These are phyloP conservation scores for Ennomos quercinarius DNA, from an alignment of 2,888 invertebrate species.

Conservation along the genomic window DNA sequence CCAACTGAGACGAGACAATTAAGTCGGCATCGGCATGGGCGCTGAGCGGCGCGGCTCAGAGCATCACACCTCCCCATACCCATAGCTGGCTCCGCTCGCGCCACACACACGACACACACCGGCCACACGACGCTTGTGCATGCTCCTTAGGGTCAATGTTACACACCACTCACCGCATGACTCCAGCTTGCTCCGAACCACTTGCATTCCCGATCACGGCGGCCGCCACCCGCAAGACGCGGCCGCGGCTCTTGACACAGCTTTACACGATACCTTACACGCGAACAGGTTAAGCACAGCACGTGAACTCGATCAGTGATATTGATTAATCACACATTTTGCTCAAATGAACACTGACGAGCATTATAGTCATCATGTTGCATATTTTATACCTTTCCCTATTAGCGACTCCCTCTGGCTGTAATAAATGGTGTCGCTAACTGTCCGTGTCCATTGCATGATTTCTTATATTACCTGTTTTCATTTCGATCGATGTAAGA, in stretches of 20 bases:
- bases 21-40: constrained; percentile 36
- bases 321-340: constrained; percentile 63
- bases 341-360: constrained; percentile 73
- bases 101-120: constrained; percentile 72
- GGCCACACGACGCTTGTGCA: constrained; percentile 76
- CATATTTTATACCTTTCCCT: constrained; percentile 86
- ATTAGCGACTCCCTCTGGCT: constrained; percentile 77
- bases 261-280: constrained; percentile 81
- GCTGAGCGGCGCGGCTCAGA: constrained; percentile 68
- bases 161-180: constrained; percentile 79
- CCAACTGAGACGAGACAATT: constrained; percentile 26
- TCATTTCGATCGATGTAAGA: constrained; percentile 65
- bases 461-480: constrained; percentile 49
- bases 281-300: constrained; percentile 80
- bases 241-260: constrained; percentile 72
- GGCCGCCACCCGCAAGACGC: constrained; percentile 63
- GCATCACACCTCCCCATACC: constrained; percentile 67
- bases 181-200: constrained; percentile 74
- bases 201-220: constrained; percentile 85
- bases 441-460: constrained; percentile 79
- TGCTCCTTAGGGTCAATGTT: constrained; percentile 70
- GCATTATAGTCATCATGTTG: constrained; percentile 78
- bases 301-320: constrained; percentile 62
- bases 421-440: constrained; percentile 75
- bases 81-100: constrained; percentile 84